phyloP scores from a whole-genome alignment of 92 coral and sea anemone species.

The Hydrozoanthus gracilis region DNA sequence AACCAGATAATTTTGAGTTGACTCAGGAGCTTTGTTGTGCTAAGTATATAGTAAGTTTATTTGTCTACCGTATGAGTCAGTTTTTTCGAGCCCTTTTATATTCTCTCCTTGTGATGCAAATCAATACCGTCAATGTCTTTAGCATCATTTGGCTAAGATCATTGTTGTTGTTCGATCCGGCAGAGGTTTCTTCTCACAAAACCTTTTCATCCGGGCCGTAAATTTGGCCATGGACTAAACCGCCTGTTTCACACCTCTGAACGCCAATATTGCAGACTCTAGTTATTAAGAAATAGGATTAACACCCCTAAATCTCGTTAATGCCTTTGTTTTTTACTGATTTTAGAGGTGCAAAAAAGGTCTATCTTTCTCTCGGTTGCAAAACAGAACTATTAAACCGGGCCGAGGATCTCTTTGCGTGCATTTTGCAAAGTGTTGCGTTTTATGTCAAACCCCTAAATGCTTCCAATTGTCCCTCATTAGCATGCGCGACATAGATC shows the following conservation, averaged over 20 bases:
- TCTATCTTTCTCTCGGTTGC: neutral
- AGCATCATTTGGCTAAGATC: no score
- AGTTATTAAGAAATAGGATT: constrained; percentile 20
- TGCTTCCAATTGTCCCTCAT: neutral
- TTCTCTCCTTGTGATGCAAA: no score
- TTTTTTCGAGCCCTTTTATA: no score
- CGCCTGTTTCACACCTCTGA: constrained; percentile 29
- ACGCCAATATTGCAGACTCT: neutral
- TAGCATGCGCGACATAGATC: neutral
- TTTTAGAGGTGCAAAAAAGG: neutral
- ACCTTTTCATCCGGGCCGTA: no score
- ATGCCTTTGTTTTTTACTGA: neutral
- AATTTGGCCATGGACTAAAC: neutral
- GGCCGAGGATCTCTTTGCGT: neutral
- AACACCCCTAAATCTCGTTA: constrained; percentile 39
- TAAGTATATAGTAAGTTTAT: no score
- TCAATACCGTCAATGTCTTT: no score
- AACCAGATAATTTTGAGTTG: no score
- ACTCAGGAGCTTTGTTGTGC: no score
- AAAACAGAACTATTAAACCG: neutral
- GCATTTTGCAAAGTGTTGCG: neutral
- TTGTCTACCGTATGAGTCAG: no score
- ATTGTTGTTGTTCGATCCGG: neutral
- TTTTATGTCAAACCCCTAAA: neutral
- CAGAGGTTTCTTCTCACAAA: no score